phyloP scores from a whole-genome alignment of 2,888 invertebrate species.

The Didymodactylos carnosus region DNA sequence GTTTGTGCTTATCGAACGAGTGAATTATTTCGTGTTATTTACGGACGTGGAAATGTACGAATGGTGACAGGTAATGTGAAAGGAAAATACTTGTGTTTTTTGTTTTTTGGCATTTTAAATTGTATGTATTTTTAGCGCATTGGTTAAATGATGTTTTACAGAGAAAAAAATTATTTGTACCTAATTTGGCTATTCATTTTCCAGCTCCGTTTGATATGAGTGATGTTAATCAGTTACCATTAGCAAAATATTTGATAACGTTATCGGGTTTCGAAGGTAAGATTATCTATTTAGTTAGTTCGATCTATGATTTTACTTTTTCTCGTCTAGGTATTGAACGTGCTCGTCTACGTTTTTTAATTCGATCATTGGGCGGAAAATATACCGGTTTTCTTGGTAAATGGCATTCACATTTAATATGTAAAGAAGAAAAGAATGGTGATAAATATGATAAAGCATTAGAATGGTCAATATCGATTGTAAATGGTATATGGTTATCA shows the following conservation, averaged over 20 bases:
- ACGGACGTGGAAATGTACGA: background rate
- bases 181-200: constrained; percentile 78
- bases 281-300: no score
- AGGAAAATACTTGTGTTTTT: background rate
- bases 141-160: constrained; percentile 77
- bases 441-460: constrained; percentile 67
- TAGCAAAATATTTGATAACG: constrained; percentile 13
- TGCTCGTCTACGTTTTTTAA: constrained; percentile 57
- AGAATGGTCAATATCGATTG: constrained; percentile 73
- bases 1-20: constrained; percentile 72
- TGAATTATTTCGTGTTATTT: constrained; percentile 66
- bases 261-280: constrained; percentile 71
- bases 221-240: background rate
- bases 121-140: constrained; percentile 42
- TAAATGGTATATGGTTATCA: constrained; percentile 77
- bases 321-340: constrained; percentile 41
- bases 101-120: background rate
- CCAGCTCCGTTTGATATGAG: constrained; percentile 40
- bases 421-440: constrained; percentile 42
- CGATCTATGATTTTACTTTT: no score
- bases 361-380: constrained; percentile 64
- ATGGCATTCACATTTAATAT: constrained; percentile 38
- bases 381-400: constrained; percentile 43
- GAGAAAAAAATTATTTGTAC: constrained; percentile 64
- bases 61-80: background rate